A percentile compares a stretch with the other conserved stretches of the same genome.
phyloP scores from a whole-genome alignment of 2,113 vertebrate species.

The Manacus vitellinus region DNA sequence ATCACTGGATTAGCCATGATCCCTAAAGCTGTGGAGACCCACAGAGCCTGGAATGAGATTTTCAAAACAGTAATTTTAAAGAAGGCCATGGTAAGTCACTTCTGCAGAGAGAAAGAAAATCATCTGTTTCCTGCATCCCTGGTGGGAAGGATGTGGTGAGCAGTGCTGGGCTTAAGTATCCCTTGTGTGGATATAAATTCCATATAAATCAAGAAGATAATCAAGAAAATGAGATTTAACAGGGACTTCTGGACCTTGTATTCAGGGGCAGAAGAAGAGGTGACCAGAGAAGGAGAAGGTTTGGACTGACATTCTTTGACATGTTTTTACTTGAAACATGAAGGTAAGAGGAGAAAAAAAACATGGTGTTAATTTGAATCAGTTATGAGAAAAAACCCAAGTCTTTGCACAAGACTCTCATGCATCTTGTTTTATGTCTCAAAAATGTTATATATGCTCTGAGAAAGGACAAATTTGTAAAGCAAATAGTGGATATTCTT shows the following conservation, averaged over 20 bases:
- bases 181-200: not conserved
- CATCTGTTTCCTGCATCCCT: not conserved
- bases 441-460: not conserved
- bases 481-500: not conserved
- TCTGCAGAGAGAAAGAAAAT: not conserved
- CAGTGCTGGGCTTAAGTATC: not conserved
- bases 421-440: not conserved
- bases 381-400: not conserved
- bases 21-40: not conserved
- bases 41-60: not conserved
- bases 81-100: not conserved
- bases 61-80: not conserved
- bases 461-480: not conserved
- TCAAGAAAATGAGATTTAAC: not conserved
- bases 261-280: not conserved
- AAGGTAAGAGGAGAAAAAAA: not conserved
- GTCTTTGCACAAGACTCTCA: not conserved
- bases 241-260: not conserved
- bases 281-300: not conserved
- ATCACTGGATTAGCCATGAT: not conserved
- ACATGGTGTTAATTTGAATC: not conserved
- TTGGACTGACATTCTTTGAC: not conserved
- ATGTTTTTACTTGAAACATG: not conserved
- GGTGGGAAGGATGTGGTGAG: not conserved
- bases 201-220: not conserved